Conservation (phyloP, 2,113 vertebrate genomes). For the Dipodomys ordii region DNA sequence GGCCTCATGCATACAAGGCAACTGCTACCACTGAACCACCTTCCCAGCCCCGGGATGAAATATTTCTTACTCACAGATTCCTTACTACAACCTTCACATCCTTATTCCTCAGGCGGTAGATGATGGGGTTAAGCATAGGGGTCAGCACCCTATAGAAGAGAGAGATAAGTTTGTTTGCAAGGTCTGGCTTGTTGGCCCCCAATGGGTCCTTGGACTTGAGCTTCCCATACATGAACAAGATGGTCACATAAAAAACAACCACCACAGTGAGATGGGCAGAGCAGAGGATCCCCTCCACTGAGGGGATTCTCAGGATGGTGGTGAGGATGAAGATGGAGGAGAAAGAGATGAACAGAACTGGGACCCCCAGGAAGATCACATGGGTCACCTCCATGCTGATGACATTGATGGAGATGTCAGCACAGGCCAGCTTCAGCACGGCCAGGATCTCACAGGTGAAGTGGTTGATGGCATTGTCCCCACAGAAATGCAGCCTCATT, state of each 20-base stretch:
- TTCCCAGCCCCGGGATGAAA: not conserved
- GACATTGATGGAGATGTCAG: slow-evolving; percentile 67
- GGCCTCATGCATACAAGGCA: no score
- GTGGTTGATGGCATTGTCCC: slow-evolving; percentile 67
- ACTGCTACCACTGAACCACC: no score
- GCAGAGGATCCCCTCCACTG: slow-evolving; percentile 57
- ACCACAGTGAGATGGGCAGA: slow-evolving; percentile 48
- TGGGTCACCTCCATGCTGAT: slow-evolving; percentile 15
- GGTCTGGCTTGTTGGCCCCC: not conserved
- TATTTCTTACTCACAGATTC: not conserved
- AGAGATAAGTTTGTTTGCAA: slow-evolving; percentile 55
- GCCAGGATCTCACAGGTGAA: slow-evolving; percentile 75
- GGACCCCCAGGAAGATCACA: not conserved
- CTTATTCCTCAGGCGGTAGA: slow-evolving; percentile 62
- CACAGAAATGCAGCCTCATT: slow-evolving; percentile 60
- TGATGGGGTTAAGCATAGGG: slow-evolving; percentile 61
- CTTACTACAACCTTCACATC: not conserved
- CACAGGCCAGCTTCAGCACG: slow-evolving; percentile 72
- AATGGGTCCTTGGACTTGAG: slow-evolving; percentile 38
- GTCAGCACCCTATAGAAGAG: slow-evolving; percentile 61
- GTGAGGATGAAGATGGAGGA: slow-evolving; percentile 55
- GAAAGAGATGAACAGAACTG: slow-evolving; percentile 46
- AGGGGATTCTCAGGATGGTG: slow-evolving; percentile 61
- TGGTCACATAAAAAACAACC: slow-evolving; percentile 46
- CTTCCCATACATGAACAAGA: slow-evolving; percentile 71